phyloP scores from a whole-genome alignment of 2,797 vertebrate species.

The Vireo griseus region DNA sequence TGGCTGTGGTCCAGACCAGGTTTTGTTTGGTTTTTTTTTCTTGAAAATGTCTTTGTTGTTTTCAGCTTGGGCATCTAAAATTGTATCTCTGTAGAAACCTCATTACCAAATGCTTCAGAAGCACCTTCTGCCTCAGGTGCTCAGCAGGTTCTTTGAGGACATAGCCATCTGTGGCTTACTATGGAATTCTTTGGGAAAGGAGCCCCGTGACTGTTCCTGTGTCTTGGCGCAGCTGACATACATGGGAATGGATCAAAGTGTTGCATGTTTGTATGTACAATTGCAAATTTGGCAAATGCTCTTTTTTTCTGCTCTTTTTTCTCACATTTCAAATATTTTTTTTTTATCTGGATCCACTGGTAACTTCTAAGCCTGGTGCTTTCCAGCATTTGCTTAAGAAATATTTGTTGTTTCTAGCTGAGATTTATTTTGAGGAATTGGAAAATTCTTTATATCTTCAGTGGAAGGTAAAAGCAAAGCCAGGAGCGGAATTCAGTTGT shows the following conservation, averaged over 20 bases:
- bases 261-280: neutral
- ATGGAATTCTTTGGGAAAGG: neutral
- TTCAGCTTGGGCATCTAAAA: neutral
- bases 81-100: neutral
- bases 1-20: neutral
- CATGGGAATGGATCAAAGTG: neutral
- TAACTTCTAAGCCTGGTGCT: neutral
- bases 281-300: neutral
- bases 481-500: neutral
- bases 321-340: neutral
- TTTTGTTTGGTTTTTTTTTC: neutral
- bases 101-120: neutral
- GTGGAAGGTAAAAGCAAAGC: neutral
- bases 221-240: neutral
- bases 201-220: neutral
- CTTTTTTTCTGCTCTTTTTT: neutral
- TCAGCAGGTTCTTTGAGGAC: neutral
- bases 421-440: neutral
- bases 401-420: neutral
- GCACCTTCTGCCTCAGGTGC: neutral
- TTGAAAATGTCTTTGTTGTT: neutral
- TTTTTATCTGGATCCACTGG: neutral
- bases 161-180: neutral
- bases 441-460: neutral
- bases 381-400: neutral